Evolutionary conservation across 1,140 invertebrate genomes (phyloP), one percentile per base, ranked within the genome.

Genomic region (Coenobita brevimanus): DNA sequence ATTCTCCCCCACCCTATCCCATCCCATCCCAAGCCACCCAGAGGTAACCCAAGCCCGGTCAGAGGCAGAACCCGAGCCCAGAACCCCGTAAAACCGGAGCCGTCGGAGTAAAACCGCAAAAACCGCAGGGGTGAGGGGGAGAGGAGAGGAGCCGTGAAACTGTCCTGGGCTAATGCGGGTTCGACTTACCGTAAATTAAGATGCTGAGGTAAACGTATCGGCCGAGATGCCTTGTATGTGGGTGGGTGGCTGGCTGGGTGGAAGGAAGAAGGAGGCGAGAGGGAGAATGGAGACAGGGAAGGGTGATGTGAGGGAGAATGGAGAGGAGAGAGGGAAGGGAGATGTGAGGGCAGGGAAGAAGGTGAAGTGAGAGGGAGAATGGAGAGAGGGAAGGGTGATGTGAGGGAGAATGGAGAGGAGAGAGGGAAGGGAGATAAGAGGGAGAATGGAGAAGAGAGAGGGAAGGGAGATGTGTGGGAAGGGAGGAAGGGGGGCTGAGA

Each of bases 171-270:
- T 73, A 73, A 73, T 73, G 69, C 41, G 36, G 69, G 69, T 38
- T 73, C 69, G 41, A 6, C 69, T 73, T 73, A 73, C 69, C 21
- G 69, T 73, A 73, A 73, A 73, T 73, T 73, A 73, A 73, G 69
- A 73, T 73, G 69, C 69, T 38, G 21, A 38, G 30, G 69, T 73
- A 73, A 73, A 73, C 30, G 69, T 73, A 73, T 73, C 69, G 69
- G 30, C 69, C 69, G 33, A 21, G 38, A 4, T 38, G 33, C 69
- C 69, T 73, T 27, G 69, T 73, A 36, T 38, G 69, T 73, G 69
- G 69, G 69, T 73, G 69, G 69, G 69, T 73, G 69, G 41, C 27
- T 10, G 69, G 69, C 21, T n/a, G 27, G 69, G 36, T 24, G 2
- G 21, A 8, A 67, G 62, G 62, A 17, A 17, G 3, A 64, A 30